Evolutionary conservation across 2,888 invertebrate species (phyloP).

Genomic region (Theretra japonica): DNA sequence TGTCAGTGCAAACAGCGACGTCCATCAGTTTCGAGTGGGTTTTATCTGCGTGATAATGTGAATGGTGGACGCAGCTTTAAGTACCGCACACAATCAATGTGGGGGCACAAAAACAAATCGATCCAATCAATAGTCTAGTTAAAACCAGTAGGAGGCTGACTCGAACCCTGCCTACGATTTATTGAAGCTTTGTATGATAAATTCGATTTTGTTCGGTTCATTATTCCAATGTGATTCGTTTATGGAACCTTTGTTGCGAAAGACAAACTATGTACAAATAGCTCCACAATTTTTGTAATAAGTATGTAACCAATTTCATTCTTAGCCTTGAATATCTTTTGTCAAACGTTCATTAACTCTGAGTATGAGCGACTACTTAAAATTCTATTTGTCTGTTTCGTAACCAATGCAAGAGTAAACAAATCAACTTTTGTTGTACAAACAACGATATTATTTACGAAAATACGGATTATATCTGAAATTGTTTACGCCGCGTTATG

Average conservation of each 20-base stretch:
- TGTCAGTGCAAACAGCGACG: constrained; percentile 52
- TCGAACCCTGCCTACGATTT: constrained; percentile 10
- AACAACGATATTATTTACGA: constrained; percentile 16
- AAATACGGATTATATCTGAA: constrained; percentile 11
- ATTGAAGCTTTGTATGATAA: constrained; percentile 24
- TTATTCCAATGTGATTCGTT: constrained; percentile 14
- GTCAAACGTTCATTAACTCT: background rate
- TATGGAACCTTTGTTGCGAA: constrained; percentile 19
- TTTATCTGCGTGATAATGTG: constrained; percentile 68
- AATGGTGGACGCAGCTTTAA: constrained; percentile 58
- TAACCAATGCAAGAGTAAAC: constrained; percentile 15
- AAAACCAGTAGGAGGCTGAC: constrained; percentile 14
- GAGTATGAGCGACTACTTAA: constrained; percentile 7
- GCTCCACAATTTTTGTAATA: constrained; percentile 12
- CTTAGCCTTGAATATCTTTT: background rate
- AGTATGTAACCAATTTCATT: background rate
- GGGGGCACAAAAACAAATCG: constrained; percentile 39
- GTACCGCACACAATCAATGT: constrained; percentile 37
- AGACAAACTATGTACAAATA: constrained; percentile 6
- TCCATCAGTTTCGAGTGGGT: constrained; percentile 68
- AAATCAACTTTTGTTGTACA: constrained; percentile 10
- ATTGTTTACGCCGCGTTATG: constrained; percentile 16
- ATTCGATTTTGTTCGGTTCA: constrained; percentile 22
- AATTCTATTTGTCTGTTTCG: constrained; percentile 2
- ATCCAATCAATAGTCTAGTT: constrained; percentile 39